Base-by-base conservation (phyloP, 2,113 vertebrate species). In the Barnardius zonarius region DNA sequence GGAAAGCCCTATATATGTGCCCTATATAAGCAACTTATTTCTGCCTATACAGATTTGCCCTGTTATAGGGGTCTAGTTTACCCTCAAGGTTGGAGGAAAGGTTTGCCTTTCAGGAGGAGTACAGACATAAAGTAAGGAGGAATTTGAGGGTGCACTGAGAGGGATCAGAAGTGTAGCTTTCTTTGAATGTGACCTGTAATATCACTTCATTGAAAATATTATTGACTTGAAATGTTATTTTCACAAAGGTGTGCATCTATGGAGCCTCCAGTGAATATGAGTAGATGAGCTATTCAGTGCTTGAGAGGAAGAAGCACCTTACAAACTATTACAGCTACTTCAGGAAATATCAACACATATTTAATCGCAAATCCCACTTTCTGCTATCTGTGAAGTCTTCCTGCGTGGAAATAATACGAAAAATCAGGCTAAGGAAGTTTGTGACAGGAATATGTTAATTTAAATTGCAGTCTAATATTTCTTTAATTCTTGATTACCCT, bases 161-260 rank as follows among this genome's bases (percentile, higher is more conserved):
- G 4, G 18, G 9, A 3, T n/a, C 1, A 5, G 39, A 66, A 87
- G 4, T 2, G 1, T 46, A 35, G 2, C 9, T 74, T 76, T 35
- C 28, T 66, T 78, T 59, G 52, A 39, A n/a, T 31, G 17, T 46
- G 16, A 43, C 22, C 77, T 92, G 14, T 49, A 68, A 61, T 20
- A 54, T 10, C 25, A 37, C 5, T 6, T 61, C 59, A 12, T 43
- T 73, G 35, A 80, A 91, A 93, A 67, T 5, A 61, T 35, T 7
- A 23, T 23, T 44, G 28, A 69, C 69, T 64, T 66, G 10, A 84
- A 93, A 90, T 33, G 4, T 9, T 55, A 12, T 85, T 70, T 92
- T 57, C n/a, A 30, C 46, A 8, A 57, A 85, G 17, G 3, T 37
- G 7, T 64, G 9, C 24, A 81, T 69, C 28, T 73, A 44, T 17